Percentiles rank a stretch among this genome's conserved stretches.
phyloP scores from a whole-genome alignment of 2,888 invertebrate genomes.

The Melinaea marsaeus region DNA sequence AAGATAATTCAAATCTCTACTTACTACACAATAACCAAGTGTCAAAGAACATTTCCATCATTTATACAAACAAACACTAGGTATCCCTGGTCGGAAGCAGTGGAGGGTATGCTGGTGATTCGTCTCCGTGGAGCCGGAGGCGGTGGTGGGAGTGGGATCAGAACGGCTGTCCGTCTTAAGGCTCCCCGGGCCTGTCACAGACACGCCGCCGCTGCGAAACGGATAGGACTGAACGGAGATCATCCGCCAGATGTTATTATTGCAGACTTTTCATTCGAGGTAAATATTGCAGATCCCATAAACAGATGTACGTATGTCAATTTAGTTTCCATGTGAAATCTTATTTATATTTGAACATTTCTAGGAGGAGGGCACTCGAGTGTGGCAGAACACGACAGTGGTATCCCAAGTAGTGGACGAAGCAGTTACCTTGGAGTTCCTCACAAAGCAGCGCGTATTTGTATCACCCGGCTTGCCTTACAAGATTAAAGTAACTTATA shows the following conservation, averaged over 20 bases:
- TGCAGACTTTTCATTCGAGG: conserved; percentile 69
- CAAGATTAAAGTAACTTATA: conserved; percentile 75
- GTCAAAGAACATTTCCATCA: neutral
- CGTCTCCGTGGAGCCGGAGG: conserved; percentile 52
- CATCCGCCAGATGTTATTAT: conserved; percentile 54
- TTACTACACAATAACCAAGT: too few species aligned
- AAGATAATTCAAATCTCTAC: too few species aligned
- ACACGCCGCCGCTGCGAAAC: conserved; percentile 57
- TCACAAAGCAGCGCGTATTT: conserved; percentile 75
- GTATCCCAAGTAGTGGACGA: conserved; percentile 77
- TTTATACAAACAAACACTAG: conserved; percentile 36
- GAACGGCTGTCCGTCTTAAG: conserved; percentile 56
- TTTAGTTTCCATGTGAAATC: too few species aligned
- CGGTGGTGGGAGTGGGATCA: conserved; percentile 40
- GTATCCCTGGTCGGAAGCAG: conserved; percentile 72
- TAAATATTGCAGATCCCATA: conserved; percentile 24
- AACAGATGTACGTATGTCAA: too few species aligned
- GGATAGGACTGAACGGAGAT: conserved; percentile 47
- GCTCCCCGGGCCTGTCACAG: conserved; percentile 64
- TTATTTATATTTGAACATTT: conserved; percentile 17
- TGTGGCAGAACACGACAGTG: conserved; percentile 79
- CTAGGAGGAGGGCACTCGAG: conserved; percentile 81
- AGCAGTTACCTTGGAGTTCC: conserved; percentile 77
- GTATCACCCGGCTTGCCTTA: conserved; percentile 86
- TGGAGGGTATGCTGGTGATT: conserved; percentile 71